A percentile compares a stretch with the other conserved stretches of the same genome.
phyloP scores from a whole-genome alignment of 2,797 vertebrate genomes.

The Sebastolobus alascanus region DNA sequence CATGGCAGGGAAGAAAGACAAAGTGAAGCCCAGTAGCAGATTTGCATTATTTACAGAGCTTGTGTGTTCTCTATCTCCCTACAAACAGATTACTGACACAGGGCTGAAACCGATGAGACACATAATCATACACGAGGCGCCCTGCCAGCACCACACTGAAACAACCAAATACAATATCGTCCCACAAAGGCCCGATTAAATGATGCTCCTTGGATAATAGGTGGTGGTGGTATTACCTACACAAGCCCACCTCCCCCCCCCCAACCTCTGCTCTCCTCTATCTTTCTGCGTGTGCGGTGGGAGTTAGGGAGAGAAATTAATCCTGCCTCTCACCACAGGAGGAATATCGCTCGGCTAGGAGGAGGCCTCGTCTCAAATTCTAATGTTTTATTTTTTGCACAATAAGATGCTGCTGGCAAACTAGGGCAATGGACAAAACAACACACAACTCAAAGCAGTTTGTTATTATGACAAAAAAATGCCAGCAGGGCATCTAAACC shows the following conservation, averaged over 20 bases:
- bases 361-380: slow-evolving; percentile 64
- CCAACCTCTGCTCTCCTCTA: slow-evolving; percentile 17
- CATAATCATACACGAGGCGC: slow-evolving; percentile 69
- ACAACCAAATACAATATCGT: slow-evolving; percentile 71
- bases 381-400: slow-evolving; percentile 63
- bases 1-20: slow-evolving; percentile 44
- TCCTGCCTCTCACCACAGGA: slow-evolving; percentile 65
- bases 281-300: slow-evolving; percentile 48
- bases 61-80: slow-evolving; percentile 73
- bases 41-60: slow-evolving; percentile 83
- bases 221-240: slow-evolving; percentile 63
- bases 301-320: slow-evolving; percentile 59
- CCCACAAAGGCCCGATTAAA: slow-evolving; percentile 79
- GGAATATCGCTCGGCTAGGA: slow-evolving; percentile 60
- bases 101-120: slow-evolving; percentile 77
- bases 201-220: slow-evolving; percentile 74
- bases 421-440: slow-evolving; percentile 55
- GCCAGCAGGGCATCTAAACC: slow-evolving; percentile 37
- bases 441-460: slow-evolving; percentile 48
- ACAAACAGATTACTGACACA: slow-evolving; percentile 81
- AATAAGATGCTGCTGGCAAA: slow-evolving; percentile 59
- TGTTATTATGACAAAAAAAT: slow-evolving; percentile 45
- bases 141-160: slow-evolving; percentile 59
- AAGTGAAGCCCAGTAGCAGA: slow-evolving; percentile 75
- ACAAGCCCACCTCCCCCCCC: slow-evolving; percentile 6